These are phyloP conservation scores for Rhinolophus sinicus DNA, from an alignment of 2,113 vertebrate genomes.

Conservation along the genomic window DNA sequence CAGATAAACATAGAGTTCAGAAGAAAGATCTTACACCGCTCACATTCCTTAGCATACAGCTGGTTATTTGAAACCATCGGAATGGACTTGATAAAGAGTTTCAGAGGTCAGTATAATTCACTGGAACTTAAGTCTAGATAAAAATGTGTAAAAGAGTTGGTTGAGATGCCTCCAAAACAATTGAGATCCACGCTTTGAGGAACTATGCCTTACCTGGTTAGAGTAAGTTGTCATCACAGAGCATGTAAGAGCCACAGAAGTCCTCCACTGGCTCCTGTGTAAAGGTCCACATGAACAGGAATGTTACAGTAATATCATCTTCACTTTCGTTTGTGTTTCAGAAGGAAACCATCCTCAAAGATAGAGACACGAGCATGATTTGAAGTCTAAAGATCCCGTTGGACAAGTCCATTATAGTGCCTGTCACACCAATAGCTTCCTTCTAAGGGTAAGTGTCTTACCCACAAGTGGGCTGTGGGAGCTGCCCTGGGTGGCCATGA, in stretches of 20 bases:
- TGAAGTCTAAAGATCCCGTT: constrained; percentile 5
- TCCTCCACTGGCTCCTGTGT: neutral
- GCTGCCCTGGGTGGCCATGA: neutral
- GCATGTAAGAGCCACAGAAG: neutral
- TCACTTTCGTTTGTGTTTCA: constrained; percentile 41
- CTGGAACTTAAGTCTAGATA: constrained; percentile 8
- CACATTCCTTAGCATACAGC: neutral
- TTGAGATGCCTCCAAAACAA: neutral
- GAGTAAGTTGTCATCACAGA: constrained; percentile 49
- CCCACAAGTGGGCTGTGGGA: constrained; percentile 52
- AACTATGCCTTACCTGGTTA: constrained; percentile 8
- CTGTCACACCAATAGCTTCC: constrained; percentile 8
- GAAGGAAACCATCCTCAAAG: constrained; percentile 12
- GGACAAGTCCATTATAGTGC: neutral
- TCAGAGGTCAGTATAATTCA: neutral
- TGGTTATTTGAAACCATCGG: neutral
- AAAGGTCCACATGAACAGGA: neutral
- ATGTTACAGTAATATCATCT: neutral
- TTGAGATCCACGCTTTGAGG: neutral
- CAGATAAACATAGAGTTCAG: neutral
- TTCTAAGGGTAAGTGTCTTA: constrained; percentile 3
- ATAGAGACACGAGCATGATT: constrained; percentile 1
- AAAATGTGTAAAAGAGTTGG: neutral
- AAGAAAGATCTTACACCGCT: neutral
- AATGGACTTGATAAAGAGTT: constrained; percentile 7